Base-by-base conservation (phyloP, 2,113 vertebrate species). In the Anser brachyrhynchus region DNA sequence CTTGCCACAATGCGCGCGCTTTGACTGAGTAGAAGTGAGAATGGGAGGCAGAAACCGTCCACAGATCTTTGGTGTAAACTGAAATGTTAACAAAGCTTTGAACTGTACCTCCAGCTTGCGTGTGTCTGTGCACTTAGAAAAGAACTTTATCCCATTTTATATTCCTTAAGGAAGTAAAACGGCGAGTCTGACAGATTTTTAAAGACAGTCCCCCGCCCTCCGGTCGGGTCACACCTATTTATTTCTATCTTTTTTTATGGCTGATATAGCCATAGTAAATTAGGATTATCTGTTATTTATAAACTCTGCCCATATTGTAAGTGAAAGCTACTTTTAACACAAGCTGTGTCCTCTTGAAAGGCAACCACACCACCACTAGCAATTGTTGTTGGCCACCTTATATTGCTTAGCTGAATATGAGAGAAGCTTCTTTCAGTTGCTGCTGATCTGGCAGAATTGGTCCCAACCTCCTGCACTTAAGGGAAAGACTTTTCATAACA, bases 301-400 rank as follows among this genome's bases (percentile, higher is more conserved):
- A 41, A 77, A 13, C 69, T n/a, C 26, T 31, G 70, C 15, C 28
- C 10, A 4, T 49, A 9, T 23, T 66, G 12, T 66, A 51, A 37
- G 21, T 59, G 72, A 81, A 64, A 90, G 74, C 11, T 46, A 3
- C 21, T 89, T 83, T 84, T 58, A 74, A 28, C 3, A 1, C 19
- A 49, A 78, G 31, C 29, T 11, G 5, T 7, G 4, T 37, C 43
- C 7, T 81, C 35, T 43, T 79, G 66, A 49, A 64, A 25, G 62
- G 21, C 2, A 9, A 59, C 41, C 7, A 1, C 2, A 2, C 49
- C 35, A 21, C 20, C 18, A 0, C 11, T 31, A 31, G 39, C 9
- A 54, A 41, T 88, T 6, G 18, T 41, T 22, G 37, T 46, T 80
- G 79, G 3, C 19, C 4, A 2, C 4, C 10, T 58, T 18, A 2